Evolutionary conservation across 64 coral and sea anemone genomes (phyloP), one percentile per base, ranked within the genome.

Genomic region (Dendronephthya gigantea): DNA sequence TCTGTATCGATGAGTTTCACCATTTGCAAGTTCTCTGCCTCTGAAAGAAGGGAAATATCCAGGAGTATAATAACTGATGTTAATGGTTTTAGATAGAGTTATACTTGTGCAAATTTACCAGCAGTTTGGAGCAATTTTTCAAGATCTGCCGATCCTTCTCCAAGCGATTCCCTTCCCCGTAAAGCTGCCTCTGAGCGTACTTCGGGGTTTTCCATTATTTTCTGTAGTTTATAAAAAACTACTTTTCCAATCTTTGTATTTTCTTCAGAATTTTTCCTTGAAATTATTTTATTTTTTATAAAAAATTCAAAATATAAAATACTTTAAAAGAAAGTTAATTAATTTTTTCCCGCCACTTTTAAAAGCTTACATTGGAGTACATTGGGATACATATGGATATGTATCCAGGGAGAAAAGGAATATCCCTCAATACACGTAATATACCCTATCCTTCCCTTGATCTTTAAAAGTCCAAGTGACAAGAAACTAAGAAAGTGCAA

Each of bases 21-120:
- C 84, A 90, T 82, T 37, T 96, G 85, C 35, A 86, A 86, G 85
- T 96, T 96, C 85, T 96, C 94, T 75, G 87, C 88, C 85, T 96
- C 94, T 96, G 88, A 74, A 58, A 79, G 72, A 79, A 79, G 37
- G 29, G 13, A 1, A 1, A 52, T 10, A 16, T 12, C 13, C 16
- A 16, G 16, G 48, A 9, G 48, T 50, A 50, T n/a, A n/a, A n/a
- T n/a, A n/a, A n/a, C n/a, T n/a, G n/a, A n/a, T n/a, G n/a, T n/a
- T n/a, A n/a, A n/a, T n/a, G n/a, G n/a, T n/a, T n/a, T n/a, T n/a
- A n/a, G n/a, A n/a, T n/a, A n/a, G n/a, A n/a, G n/a, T n/a, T n/a
- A n/a, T n/a, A n/a, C n/a, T 27, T n/a, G 25, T n/a, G 6, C 19
- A 62, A 62, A 3, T 5, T 19, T 79, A 79, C 72, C 72, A 12